Percentiles rank a stretch among this genome's conserved stretches.
Evolutionary conservation across 2,113 vertebrate genomes (phyloP).

Genomic region (Dipodomys stephensi): DNA sequence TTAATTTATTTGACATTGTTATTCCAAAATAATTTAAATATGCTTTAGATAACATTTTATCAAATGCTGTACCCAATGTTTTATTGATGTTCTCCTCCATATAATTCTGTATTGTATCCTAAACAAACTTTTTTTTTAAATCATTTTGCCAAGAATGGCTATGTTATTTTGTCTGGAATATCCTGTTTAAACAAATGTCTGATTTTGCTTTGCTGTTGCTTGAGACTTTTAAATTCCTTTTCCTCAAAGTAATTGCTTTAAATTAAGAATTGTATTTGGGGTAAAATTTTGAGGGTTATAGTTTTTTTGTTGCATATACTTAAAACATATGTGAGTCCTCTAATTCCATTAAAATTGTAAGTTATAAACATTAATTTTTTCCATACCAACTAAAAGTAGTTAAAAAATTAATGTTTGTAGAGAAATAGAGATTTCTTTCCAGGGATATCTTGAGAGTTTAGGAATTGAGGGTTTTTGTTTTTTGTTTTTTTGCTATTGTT

Average conservation of each 20-base stretch:
- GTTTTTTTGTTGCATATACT: slow-evolving; percentile 22
- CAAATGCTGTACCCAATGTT: slow-evolving; percentile 51
- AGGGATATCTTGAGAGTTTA: background rate
- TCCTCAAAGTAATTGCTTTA: slow-evolving; percentile 45
- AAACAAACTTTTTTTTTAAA: slow-evolving; percentile 25
- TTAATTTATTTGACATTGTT: slow-evolving; percentile 72
- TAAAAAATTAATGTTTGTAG: slow-evolving; percentile 31
- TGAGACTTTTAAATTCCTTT: slow-evolving; percentile 61
- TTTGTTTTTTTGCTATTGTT: slow-evolving; percentile 10
- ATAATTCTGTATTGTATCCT: slow-evolving; percentile 62
- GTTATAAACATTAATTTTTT: slow-evolving; percentile 21
- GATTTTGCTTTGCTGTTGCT: slow-evolving; percentile 26
- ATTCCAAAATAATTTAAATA: slow-evolving; percentile 76
- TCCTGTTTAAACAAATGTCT: slow-evolving; percentile 64
- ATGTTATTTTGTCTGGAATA: slow-evolving; percentile 54
- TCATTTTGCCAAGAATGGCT: slow-evolving; percentile 43
- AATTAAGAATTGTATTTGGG: slow-evolving; percentile 49
- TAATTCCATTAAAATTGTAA: background rate
- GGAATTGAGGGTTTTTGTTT: background rate
- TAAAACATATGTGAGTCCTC: background rate
- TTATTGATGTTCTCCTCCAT: slow-evolving; percentile 19
- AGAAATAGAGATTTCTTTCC: slow-evolving; percentile 11
- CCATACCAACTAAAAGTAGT: slow-evolving; percentile 34
- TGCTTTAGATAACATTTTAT: slow-evolving; percentile 58
- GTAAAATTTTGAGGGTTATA: slow-evolving; percentile 45